phyloP scores from a whole-genome alignment of 2,113 vertebrate species.

The Rattus rattus region DNA sequence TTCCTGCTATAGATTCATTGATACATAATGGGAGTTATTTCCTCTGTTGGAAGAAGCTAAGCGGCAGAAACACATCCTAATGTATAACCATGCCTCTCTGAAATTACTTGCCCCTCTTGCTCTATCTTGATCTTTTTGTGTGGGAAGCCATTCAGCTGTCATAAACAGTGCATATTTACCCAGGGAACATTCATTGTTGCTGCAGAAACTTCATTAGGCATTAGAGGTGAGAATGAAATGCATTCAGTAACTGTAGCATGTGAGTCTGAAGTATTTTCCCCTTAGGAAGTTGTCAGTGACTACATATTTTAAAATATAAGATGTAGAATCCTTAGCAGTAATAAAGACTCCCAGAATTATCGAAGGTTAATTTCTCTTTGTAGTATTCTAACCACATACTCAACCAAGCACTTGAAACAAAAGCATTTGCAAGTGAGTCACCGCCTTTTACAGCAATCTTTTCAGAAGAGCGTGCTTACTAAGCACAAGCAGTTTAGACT shows the following conservation, averaged over 20 bases:
- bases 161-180: conserved; percentile 43
- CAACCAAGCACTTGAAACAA: conserved; percentile 26
- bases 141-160: conserved; percentile 57
- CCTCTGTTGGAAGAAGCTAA: neutral
- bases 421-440: conserved; percentile 8
- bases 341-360: neutral
- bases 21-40: conserved; percentile 34
- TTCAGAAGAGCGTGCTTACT: neutral
- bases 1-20: neutral
- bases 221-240: conserved; percentile 42
- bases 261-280: neutral
- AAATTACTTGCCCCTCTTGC: conserved; percentile 53
- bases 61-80: conserved; percentile 14
- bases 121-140: conserved; percentile 45
- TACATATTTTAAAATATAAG: conserved; percentile 28
- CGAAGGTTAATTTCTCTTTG: neutral
- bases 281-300: conserved; percentile 10
- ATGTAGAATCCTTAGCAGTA: neutral
- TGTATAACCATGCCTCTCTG: conserved; percentile 46
- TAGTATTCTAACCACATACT: neutral
- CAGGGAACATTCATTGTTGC: conserved; percentile 29
- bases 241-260: conserved; percentile 46
- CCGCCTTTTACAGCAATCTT: conserved; percentile 6
- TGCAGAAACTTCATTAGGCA: conserved; percentile 23
- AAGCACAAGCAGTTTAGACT: neutral